Evolutionary conservation across 2,113 vertebrate genomes (phyloP).

Genomic region (Plectropomus leopardus): DNA sequence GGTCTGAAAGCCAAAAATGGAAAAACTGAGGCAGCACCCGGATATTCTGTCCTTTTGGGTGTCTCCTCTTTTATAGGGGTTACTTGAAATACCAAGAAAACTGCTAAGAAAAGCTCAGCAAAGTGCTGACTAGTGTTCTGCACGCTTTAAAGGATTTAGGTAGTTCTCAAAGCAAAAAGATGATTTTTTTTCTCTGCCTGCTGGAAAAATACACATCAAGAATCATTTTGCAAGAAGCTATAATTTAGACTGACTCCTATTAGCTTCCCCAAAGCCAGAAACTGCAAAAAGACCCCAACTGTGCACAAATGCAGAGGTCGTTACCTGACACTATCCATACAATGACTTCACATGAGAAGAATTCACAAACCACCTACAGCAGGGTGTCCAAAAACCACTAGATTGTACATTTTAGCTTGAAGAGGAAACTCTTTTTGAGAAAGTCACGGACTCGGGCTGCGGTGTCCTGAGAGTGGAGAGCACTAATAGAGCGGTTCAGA

Average conservation of each 20-base stretch:
- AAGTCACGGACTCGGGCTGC: slow-evolving; percentile 32
- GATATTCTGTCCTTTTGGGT: slow-evolving; percentile 22
- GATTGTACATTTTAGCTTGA: slow-evolving; percentile 46
- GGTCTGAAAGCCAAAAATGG: neutral
- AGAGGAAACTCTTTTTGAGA: slow-evolving; percentile 49
- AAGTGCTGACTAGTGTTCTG: slow-evolving; percentile 49
- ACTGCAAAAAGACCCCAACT: slow-evolving; percentile 55
- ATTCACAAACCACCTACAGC: slow-evolving; percentile 66
- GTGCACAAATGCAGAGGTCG: slow-evolving; percentile 57
- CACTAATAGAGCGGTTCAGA: slow-evolving; percentile 41
- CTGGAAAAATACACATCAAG: slow-evolving; percentile 69
- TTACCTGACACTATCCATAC: slow-evolving; percentile 78
- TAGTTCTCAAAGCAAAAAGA: slow-evolving; percentile 15
- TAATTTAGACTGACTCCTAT: slow-evolving; percentile 69
- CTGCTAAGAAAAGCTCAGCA: slow-evolving; percentile 23
- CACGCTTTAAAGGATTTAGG: slow-evolving; percentile 42
- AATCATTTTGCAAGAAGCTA: slow-evolving; percentile 65
- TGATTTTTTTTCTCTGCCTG: slow-evolving; percentile 11
- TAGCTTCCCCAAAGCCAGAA: slow-evolving; percentile 48
- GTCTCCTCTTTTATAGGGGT: slow-evolving; percentile 42
- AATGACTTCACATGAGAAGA: slow-evolving; percentile 77
- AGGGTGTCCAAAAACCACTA: slow-evolving; percentile 45
- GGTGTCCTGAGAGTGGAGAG: slow-evolving; percentile 20
- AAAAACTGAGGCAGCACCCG: slow-evolving; percentile 46
- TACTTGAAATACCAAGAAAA: slow-evolving; percentile 46